These are phyloP conservation scores for Gryllus bimaculatus DNA, from an alignment of 1,140 invertebrate genomes.

Conservation along the genomic window DNA sequence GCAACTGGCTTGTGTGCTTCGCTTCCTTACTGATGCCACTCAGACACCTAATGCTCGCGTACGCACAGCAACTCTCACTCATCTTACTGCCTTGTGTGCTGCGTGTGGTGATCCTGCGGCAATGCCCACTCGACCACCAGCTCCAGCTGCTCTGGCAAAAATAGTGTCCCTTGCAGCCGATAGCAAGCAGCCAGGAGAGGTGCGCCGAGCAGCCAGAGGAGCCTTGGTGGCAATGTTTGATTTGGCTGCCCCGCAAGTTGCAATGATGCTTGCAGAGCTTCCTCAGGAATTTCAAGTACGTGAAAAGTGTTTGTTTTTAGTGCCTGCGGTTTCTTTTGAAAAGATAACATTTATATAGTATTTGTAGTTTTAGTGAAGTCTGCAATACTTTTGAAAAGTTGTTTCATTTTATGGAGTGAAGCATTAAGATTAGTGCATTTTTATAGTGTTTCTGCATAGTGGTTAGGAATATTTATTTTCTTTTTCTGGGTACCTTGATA, in stretches of 20 bases:
- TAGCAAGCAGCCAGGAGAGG: conserved; percentile 54
- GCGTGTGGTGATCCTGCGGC: neutral
- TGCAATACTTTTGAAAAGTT: no score
- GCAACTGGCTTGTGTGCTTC: conserved; percentile 50
- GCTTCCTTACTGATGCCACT: conserved; percentile 79
- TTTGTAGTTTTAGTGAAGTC: no score
- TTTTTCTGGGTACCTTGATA: no score
- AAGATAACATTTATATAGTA: no score
- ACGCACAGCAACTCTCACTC: conserved; percentile 62
- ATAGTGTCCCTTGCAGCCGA: conserved; percentile 46
- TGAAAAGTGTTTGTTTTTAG: neutral
- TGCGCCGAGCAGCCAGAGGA: conserved; percentile 64
- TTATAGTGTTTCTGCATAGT: no score
- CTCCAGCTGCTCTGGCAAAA: conserved; percentile 52
- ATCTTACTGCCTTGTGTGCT: conserved; percentile 51
- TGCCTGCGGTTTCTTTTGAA: no score
- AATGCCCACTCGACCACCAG: conserved; percentile 36
- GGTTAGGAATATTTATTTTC: no score
- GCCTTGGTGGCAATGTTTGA: conserved; percentile 81
- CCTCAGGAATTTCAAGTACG: conserved; percentile 63
- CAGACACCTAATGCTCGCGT: conserved; percentile 84
- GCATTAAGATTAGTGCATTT: no score
- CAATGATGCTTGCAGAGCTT: conserved; percentile 69
- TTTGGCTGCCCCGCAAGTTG: conserved; percentile 78
- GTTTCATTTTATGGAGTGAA: no score